Percentiles rank a stretch among this genome's conserved stretches.
phyloP scores from a whole-genome alignment of 2,888 invertebrate species.

The Ptycholaimellus sp. region DNA sequence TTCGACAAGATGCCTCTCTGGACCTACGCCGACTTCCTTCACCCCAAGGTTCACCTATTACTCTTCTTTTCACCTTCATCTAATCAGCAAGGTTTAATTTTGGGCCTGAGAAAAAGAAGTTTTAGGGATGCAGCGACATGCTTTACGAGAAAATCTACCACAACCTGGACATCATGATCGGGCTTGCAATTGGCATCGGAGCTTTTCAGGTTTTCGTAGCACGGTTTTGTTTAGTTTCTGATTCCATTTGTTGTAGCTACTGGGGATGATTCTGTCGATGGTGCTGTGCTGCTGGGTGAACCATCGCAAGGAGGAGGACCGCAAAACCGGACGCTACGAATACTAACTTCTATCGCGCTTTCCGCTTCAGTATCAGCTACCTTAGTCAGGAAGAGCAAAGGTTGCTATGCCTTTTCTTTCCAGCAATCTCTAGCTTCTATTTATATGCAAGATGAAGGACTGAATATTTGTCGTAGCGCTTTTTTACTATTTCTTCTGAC shows the following conservation, averaged over 20 bases:
- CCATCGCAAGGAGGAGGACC: conserved; percentile 8
- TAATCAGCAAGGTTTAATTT: background rate
- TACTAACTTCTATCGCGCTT: background rate
- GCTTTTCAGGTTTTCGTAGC: conserved; percentile 36
- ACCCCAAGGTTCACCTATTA: conserved; percentile 9
- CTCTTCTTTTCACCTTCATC: background rate
- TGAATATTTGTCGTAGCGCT: no score
- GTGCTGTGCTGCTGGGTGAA: conserved; percentile 47
- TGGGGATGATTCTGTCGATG: conserved; percentile 49
- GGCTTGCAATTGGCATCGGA: conserved; percentile 42
- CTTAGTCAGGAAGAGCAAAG: no score
- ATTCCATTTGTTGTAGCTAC: conserved; percentile 27
- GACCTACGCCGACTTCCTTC: conserved; percentile 15
- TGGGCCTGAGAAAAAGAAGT: background rate
- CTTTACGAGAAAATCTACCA: conserved; percentile 12
- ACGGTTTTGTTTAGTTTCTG: background rate
- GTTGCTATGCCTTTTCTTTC: no score
- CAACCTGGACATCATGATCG: conserved; percentile 41
- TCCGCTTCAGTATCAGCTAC: no score
- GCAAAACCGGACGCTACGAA: conserved; percentile 6
- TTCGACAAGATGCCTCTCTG: conserved; percentile 15
- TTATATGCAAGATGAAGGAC: no score
- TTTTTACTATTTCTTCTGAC: no score
- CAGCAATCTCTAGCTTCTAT: no score
- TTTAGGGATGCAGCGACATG: conserved; percentile 19